Evolutionary conservation across 2,113 vertebrate species (phyloP), one percentile per base, ranked within the genome.

Genomic region (Prionailurus bengalensis): DNA sequence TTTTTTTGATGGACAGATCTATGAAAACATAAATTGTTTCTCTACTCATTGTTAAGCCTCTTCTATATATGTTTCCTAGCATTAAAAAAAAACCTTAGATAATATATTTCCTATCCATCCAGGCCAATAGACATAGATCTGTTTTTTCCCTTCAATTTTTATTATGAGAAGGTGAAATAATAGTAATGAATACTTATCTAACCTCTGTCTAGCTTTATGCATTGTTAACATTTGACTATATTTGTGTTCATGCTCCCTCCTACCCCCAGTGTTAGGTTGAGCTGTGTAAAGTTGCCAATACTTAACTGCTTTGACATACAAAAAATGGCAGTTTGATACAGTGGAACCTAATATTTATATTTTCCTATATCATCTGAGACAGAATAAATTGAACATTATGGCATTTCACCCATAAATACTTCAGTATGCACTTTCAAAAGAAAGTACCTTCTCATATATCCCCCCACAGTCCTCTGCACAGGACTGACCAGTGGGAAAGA

Each of bases 341-440:
- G 16, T 68, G 3, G 3, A 91, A 65, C 31, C 39, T 94, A 87
- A 42, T 97, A 68, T 85, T 80, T 91, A 84, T 73, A 58, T 55
- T 94, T 95, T 76, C 25, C 48, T 79, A n/a, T 93, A 93, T 96
- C n/a, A 81, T 91, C 95, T 91, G 74, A 90, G 73, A 81, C n/a
- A 97, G 27, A 92, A 8, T 94, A 83, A 89, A 82, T 82, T 87
- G 36, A 2, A 90, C 16, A 78, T 94, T 95, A 66, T 70, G 90
- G 65, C 66, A 21, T 23, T 83, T 96, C 3, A n/a, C 51, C 31
- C 11, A 42, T 76, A 94, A 94, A 58, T 89, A 76, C 68, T 65
- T 71, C 53, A 53, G 16, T 53, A 91, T 89, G 27, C 3, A 42
- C 78, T 92, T 71, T 31, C 66, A 94, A 42, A 66, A 74, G 91